phyloP scores from a whole-genome alignment of 2,888 invertebrate genomes.

The Caenorhabditis sp. region DNA sequence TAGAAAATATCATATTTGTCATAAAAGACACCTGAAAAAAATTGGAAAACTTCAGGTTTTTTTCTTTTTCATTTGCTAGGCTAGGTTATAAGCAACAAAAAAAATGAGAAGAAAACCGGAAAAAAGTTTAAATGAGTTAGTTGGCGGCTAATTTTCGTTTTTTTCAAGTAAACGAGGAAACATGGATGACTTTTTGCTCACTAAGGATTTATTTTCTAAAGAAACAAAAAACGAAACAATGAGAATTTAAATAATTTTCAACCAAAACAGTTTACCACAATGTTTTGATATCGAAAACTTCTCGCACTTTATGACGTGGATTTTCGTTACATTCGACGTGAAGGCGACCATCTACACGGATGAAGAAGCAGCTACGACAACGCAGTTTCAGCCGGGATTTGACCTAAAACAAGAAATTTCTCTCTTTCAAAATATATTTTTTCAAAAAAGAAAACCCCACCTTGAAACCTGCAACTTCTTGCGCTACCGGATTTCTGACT shows the following conservation, averaged over 20 bases:
- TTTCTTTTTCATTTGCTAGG: too few species aligned
- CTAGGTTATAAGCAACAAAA: too few species aligned
- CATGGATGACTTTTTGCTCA: too few species aligned
- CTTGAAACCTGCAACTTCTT: slow-evolving; percentile 38
- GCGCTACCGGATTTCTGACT: slow-evolving; percentile 15
- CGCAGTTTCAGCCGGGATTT: slow-evolving; percentile 61
- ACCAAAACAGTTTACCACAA: slow-evolving; percentile 55
- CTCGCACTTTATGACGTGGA: slow-evolving; percentile 62
- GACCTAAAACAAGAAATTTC: slow-evolving; percentile 39
- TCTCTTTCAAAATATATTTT: slow-evolving; percentile 3
- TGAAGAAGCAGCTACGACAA: slow-evolving; percentile 61
- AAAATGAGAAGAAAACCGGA: too few species aligned
- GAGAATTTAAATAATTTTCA: neutral
- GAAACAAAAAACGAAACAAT: neutral
- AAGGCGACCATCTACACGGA: slow-evolving; percentile 63
- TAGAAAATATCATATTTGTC: neutral
- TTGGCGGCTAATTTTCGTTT: too few species aligned
- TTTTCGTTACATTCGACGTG: slow-evolving; percentile 65
- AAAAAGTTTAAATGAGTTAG: too few species aligned
- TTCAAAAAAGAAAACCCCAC: slow-evolving; percentile 7
- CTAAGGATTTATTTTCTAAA: too few species aligned
- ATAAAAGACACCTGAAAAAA: neutral
- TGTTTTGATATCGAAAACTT: slow-evolving; percentile 58
- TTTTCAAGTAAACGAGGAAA: too few species aligned
- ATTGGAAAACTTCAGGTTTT: neutral